A percentile compares a stretch with the other conserved stretches of the same genome.
Evolutionary conservation across 2,113 vertebrate species (phyloP).

Genomic region (Chelonoidis abingdonii): DNA sequence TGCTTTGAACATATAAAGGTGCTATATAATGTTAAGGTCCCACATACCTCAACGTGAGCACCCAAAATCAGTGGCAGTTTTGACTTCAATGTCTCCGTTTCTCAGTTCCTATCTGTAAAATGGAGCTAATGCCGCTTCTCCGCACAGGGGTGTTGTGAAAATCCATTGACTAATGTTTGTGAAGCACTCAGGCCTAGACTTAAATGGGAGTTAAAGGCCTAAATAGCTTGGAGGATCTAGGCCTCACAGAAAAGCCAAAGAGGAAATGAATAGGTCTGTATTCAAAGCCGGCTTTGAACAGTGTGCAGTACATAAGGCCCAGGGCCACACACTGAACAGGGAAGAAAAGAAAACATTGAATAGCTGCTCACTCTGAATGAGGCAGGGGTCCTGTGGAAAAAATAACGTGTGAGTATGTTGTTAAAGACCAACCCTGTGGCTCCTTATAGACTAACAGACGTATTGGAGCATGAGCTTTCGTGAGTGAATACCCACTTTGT

Average conservation of each 20-base stretch:
- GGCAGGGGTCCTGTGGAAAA: fast-evolving
- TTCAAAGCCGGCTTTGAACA: background rate
- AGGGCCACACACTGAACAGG: background rate
- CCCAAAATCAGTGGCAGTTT: background rate
- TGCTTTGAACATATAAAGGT: background rate
- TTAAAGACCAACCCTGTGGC: background rate
- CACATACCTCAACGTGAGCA: background rate
- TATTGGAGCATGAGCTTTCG: too few species aligned
- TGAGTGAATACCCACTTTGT: too few species aligned
- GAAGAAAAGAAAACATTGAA: background rate
- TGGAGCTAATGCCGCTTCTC: background rate
- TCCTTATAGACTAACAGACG: too few species aligned
- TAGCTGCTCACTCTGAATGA: background rate
- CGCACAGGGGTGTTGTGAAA: background rate
- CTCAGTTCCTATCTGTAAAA: background rate
- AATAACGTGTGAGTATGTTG: background rate
- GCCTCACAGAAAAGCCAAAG: background rate
- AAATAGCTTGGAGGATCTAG: background rate
- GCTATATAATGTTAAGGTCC: background rate
- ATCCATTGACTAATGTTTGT: background rate
- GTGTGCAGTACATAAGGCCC: background rate
- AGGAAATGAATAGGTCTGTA: background rate
- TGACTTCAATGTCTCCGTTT: background rate
- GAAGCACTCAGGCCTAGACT: too few species aligned
- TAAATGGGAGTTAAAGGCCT: too few species aligned